Evolutionary conservation across 2,113 vertebrate species (phyloP), one percentile per base, ranked within the genome.

Genomic region (Gobiocypris rarus): DNA sequence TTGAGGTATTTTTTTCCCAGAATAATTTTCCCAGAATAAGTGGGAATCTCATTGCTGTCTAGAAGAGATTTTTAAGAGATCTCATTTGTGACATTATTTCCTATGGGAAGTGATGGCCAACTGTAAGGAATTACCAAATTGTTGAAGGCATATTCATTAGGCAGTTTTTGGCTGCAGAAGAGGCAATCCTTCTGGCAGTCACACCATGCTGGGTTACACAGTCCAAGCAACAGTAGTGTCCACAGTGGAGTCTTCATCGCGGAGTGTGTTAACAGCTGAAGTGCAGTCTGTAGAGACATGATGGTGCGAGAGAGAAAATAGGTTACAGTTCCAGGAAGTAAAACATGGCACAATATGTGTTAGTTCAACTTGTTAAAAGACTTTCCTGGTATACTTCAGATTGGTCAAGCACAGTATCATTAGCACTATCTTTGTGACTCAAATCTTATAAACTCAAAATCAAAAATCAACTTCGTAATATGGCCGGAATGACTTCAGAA

Each of bases 121-220:
- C 24, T 5, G 6, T 6, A 34, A 15, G 56, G 7, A 79, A 73
- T 96, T 83, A 97, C 96, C 86, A 96, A 89, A 28, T 92, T 93
- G 58, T 93, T 94, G 89, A 98, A 97, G 92, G 87, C 90, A 78
- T 95, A 92, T 0, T 90, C 93, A 83, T 91, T 91, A 70, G 81
- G 92, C 80, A 97, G 90, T 77, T 93, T 90, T 83, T 94, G 93
- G 89, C 92, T 94, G 89, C 97, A 99, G 91, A 89, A 92, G 84
- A 96, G 89, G 26, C 97, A 99, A 90, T 97, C 97, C 28, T 88
- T 88, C 87, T 94, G 95, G 87, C 97, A 99, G 91, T 96, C 96
- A 4, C 93, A 88, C 52, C 90, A 92, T 2, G 85, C 95, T 5
- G 92, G 93, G 84, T 95, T 94, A 83, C 94, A 94, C 87, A 97